These are phyloP conservation scores for Pocillopora damicornis DNA, from an alignment of 64 coral and sea anemone genomes.

Conservation along the genomic window DNA sequence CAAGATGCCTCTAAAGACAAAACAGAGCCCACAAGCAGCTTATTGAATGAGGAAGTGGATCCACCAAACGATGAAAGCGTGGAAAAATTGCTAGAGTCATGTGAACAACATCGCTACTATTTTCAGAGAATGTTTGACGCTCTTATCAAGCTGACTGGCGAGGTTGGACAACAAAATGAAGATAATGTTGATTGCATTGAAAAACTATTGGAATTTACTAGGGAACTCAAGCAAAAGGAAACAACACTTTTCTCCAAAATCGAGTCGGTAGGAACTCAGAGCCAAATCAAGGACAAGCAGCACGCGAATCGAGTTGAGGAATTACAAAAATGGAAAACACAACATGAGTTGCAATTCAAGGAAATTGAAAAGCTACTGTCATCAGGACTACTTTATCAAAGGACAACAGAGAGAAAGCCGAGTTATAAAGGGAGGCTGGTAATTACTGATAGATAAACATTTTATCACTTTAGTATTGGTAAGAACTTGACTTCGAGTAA, in stretches of 20 bases:
- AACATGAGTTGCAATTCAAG: neutral
- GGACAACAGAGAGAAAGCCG: neutral
- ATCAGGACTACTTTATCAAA: slow-evolving; percentile 37
- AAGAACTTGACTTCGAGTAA: too few species aligned
- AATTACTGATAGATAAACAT: too few species aligned
- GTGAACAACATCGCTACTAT: slow-evolving; percentile 31
- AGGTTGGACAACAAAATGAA: slow-evolving; percentile 44
- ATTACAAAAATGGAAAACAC: neutral
- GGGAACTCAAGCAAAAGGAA: slow-evolving; percentile 40
- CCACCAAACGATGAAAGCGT: slow-evolving; percentile 5
- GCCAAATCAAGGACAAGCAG: neutral
- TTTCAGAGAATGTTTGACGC: slow-evolving; percentile 29
- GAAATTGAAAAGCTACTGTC: slow-evolving; percentile 20
- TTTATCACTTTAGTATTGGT: too few species aligned
- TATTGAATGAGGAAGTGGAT: neutral
- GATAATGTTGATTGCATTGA: slow-evolving; percentile 44
- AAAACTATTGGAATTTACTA: slow-evolving; percentile 41
- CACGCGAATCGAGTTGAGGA: slow-evolving; percentile 33
- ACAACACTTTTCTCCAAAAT: slow-evolving; percentile 51
- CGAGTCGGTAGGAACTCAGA: slow-evolving; percentile 10
- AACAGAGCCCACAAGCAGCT: neutral
- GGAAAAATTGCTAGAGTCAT: slow-evolving; percentile 1
- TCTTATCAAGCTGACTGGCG: slow-evolving; percentile 58
- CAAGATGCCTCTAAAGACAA: neutral
- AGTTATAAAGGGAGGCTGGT: too few species aligned